Evolutionary conservation across 1,140 invertebrate species (phyloP).

Genomic region (Chlorops oryzae): DNA sequence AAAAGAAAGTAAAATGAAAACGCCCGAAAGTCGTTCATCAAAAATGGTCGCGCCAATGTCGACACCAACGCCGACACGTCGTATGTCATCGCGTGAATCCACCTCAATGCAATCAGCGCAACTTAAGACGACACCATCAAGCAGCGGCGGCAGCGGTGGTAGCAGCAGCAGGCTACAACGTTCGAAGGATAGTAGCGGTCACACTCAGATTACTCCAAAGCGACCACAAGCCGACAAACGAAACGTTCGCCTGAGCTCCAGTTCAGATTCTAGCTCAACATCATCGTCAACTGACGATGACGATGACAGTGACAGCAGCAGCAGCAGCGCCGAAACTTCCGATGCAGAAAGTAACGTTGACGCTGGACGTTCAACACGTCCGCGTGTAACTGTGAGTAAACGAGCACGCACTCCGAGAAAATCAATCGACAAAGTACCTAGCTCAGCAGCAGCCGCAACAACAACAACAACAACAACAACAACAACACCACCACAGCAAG

Average conservation of each 20-base stretch:
- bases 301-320: slow-evolving; percentile 15
- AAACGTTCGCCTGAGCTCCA: slow-evolving; percentile 9
- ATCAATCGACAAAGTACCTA: slow-evolving; percentile 29
- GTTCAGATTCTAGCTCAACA: slow-evolving; percentile 15
- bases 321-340: slow-evolving; percentile 4
- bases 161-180: slow-evolving; percentile 17
- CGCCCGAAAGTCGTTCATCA: slow-evolving; percentile 12
- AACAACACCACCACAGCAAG: slow-evolving; percentile 26
- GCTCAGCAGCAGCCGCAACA: slow-evolving; percentile 12
- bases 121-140: slow-evolving; percentile 19
- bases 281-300: slow-evolving; percentile 15
- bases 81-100: slow-evolving; percentile 24
- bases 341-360: slow-evolving; percentile 8
- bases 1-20: slow-evolving; percentile 1
- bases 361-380: slow-evolving; percentile 9
- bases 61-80: slow-evolving; percentile 17
- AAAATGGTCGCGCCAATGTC: no score
- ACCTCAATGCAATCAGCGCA: slow-evolving; percentile 13
- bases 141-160: slow-evolving; percentile 20
- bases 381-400: slow-evolving; percentile 16
- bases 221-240: slow-evolving; percentile 2
- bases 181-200: slow-evolving; percentile 11
- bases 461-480: slow-evolving; percentile 12
- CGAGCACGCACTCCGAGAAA: slow-evolving; percentile 38
- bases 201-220: not conserved